A percentile compares a stretch with the other conserved stretches of the same genome.
These are phyloP conservation scores for Puffinus mauretanicus DNA, from an alignment of 2,113 vertebrate species.

Conservation along the genomic window DNA sequence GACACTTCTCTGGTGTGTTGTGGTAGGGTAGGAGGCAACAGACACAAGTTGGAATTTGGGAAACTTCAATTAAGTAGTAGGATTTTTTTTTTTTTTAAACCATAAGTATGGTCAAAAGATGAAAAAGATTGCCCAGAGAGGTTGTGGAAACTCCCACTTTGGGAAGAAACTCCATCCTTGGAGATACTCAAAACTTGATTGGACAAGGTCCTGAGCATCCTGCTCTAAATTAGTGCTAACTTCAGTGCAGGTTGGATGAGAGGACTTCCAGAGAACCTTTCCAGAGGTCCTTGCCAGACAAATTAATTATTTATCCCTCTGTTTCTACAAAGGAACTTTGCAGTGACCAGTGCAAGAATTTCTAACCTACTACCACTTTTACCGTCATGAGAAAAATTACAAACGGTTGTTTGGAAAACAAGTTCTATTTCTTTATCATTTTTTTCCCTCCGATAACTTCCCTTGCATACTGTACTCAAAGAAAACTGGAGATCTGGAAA, in stretches of 20 bases:
- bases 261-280: background rate
- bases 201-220: background rate
- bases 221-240: background rate
- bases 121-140: background rate
- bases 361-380: background rate
- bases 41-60: background rate
- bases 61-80: background rate
- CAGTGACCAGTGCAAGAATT: background rate
- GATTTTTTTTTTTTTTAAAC: background rate
- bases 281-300: background rate
- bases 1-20: background rate
- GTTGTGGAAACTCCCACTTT: background rate
- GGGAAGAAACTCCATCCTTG: background rate
- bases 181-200: background rate
- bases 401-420: background rate
- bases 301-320: background rate
- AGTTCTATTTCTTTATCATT: background rate
- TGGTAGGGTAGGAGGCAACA: background rate
- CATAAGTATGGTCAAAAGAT: background rate
- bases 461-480: background rate
- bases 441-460: background rate
- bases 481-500: background rate
- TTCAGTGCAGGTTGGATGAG: fast-evolving
- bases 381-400: background rate
- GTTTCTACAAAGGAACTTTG: background rate